Evolutionary conservation across 37 sponge, comb jelly and placozoan species (phyloP).

Genomic region (Corticium candelabrum): DNA sequence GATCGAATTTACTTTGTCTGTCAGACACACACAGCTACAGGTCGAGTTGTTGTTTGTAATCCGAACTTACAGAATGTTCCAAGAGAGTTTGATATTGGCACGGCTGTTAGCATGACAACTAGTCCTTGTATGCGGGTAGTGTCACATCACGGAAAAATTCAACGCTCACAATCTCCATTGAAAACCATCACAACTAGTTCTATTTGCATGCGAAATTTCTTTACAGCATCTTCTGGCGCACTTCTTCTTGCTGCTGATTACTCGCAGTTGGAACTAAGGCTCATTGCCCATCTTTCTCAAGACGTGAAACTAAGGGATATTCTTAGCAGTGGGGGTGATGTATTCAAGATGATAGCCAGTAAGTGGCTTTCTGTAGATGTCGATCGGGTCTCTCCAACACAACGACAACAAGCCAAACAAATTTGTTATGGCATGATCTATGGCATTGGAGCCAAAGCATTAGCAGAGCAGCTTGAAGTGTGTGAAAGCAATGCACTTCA

Average conservation of each 20-base stretch:
- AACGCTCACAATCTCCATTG: not conserved
- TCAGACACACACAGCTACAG: constrained; percentile 81
- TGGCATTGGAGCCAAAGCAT: constrained; percentile 78
- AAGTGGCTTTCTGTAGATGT: constrained; percentile 58
- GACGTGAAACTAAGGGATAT: constrained; percentile 48
- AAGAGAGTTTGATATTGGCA: constrained; percentile 66
- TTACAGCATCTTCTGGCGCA: constrained; percentile 43
- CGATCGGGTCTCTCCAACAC: constrained; percentile 31
- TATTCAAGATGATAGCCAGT: constrained; percentile 81
- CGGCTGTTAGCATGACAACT: not conserved
- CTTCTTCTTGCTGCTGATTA: constrained; percentile 90
- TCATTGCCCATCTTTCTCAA: constrained; percentile 81
- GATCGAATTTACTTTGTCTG: constrained; percentile 10
- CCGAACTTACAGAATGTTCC: constrained; percentile 91
- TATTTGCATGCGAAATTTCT: constrained; percentile 74
- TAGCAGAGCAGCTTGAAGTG: constrained; percentile 72
- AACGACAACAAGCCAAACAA: constrained; percentile 85
- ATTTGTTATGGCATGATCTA: constrained; percentile 97
- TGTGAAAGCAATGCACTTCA: constrained; percentile 65
- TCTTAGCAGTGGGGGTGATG: constrained; percentile 78
- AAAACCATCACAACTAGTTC: not conserved
- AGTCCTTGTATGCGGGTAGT: not conserved
- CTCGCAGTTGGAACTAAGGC: constrained; percentile 88
- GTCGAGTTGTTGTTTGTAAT: constrained; percentile 61
- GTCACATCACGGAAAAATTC: too few relatives aligned